Base-by-base conservation (phyloP, 2,797 vertebrate genomes). In the Sebastes steindachneri region DNA sequence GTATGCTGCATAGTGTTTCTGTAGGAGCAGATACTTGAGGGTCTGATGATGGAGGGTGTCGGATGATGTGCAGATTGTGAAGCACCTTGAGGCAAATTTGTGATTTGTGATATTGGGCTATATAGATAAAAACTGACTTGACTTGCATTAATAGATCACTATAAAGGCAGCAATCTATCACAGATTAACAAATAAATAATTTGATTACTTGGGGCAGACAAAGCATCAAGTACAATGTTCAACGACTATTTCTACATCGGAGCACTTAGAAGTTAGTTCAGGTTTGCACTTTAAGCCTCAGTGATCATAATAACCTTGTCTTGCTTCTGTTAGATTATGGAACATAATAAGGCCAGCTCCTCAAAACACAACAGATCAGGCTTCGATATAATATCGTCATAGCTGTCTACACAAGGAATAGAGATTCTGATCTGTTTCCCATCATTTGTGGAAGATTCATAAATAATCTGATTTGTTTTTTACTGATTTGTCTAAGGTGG, bases 1-100 rank as follows among this genome's bases (percentile, higher is more conserved):
- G 45, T 71, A 68, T 80, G 65, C 19, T 53, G 41, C 41, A 69
- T 62, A 72, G 11, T 58, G 29, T 72, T 31, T 55, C 25, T 68
- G 72, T 33, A 72, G 23, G 54, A 48, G 28, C 37, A 29, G 28
- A 72, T 58, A 59, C 35, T 68, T 33, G 12, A 33, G 29, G 11
- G 28, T 9, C 28, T 57, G 35, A 57, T 26, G 67, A 68, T 26
- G 25, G 21, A 41, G 48, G 12, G 29, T 25, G n/a, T 33, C 2
- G 23, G 53, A 37, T 57, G 53, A 23, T 69, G 48, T 68, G 14
- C 66, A 68, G 29, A 35, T 23, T 25, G 28, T 35, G 28, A 55
- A 25, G 41, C 19, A 2, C 26, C 64, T n/a, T 11, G 4, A 60
- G 28, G 28, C 58, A 60, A 26, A 60, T 60, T 31, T 31, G 19